phyloP scores from a whole-genome alignment of 2,797 vertebrate genomes.

The Trachurus trachurus region DNA sequence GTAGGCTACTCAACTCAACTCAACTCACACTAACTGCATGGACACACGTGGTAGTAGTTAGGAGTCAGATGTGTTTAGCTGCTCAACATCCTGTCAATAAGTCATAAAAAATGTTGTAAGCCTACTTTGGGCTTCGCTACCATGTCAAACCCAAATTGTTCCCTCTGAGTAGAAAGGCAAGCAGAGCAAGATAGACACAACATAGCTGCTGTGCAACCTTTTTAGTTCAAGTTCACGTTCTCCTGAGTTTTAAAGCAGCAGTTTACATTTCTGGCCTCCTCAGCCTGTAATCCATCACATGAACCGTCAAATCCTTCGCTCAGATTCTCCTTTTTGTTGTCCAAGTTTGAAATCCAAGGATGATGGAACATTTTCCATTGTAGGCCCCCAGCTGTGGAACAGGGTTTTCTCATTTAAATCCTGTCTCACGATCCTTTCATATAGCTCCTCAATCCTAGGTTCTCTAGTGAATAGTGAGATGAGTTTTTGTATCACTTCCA shows the following conservation, averaged over 20 bases:
- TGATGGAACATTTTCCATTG: constrained; percentile 26
- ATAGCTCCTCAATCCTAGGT: background rate
- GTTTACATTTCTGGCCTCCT: constrained; percentile 11
- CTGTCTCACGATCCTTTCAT: background rate
- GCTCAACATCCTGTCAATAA: background rate
- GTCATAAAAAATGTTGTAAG: background rate
- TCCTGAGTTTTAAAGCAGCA: background rate
- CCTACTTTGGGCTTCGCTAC: background rate
- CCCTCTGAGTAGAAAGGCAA: background rate
- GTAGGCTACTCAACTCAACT: too few relatives aligned
- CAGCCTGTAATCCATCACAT: background rate
- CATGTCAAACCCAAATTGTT: background rate
- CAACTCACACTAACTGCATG: background rate
- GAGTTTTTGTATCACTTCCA: background rate
- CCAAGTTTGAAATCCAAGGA: constrained; percentile 21
- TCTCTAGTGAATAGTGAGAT: background rate
- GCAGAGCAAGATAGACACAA: background rate
- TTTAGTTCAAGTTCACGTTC: background rate
- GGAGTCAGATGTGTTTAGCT: background rate
- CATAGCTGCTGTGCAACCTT: background rate
- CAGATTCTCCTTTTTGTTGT: constrained; percentile 17
- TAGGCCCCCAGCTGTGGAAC: constrained; percentile 19
- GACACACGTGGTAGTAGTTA: background rate
- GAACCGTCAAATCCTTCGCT: background rate
- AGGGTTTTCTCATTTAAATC: background rate